Base-by-base conservation (phyloP, 2,113 vertebrate species). In the Neolamprologus brichardi region DNA sequence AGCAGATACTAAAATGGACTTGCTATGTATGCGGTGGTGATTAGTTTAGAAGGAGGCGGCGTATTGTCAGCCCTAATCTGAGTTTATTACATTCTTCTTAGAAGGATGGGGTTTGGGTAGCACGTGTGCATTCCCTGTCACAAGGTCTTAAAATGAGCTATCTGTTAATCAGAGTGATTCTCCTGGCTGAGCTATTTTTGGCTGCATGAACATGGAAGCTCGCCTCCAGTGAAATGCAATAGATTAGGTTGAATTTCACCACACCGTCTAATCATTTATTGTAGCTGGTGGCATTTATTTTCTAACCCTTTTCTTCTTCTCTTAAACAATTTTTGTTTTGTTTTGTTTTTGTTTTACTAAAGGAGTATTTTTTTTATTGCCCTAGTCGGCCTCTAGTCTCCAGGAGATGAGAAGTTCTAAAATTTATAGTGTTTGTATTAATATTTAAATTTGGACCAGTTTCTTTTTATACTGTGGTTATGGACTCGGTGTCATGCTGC, bases 91-190 rank as follows among this genome's bases (percentile, higher is more conserved):
- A 30, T 56, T 72, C 8, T 81, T 77, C 46, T 75, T 53, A n/a
- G 41, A 84, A 72, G 23, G 60, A 82, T 80, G 82, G 15, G 79
- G 58, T 79, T 85, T 72, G 14, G 64, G 44, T 85, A 60, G 78
- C 41, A 20, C 72, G 14, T 83, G 44, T 86, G 70, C 46, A 41
- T 79, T 70, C 83, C 30, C 86, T 81, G 87, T 91, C 84, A 89
- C 79, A 54, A 83, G 86, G 79, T 89, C 81, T 90, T 79, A 79
- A 85, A 84, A 67, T 87, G 82, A 90, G 78, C 90, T 88, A 85
- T 92, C 77, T 89, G 86, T 92, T 91, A 87, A 92, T 93, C 86
- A 79, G 87, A 90, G 52, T 58, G 78, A 90, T 83, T 79, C 84
- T 92, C 25, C 67, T 84, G 30, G 20, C 77, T 13, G 82, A 79